Conservation (phyloP, 1,140 invertebrate genomes). For the Drosophila baimaii region DNA sequence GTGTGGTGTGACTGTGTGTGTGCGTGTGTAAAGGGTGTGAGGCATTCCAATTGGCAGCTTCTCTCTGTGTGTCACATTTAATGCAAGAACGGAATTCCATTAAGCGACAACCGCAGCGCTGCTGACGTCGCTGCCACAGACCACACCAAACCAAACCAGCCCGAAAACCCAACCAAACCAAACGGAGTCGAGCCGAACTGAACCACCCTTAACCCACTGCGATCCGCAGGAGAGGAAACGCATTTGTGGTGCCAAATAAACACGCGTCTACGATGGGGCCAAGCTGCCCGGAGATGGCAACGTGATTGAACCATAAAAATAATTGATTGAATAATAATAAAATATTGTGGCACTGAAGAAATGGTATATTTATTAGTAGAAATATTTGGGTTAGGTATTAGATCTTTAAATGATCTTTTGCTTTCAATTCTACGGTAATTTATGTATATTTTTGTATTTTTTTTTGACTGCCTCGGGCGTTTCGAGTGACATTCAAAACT, state of each 20-base stretch:
- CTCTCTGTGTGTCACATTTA: slow-evolving; percentile 79
- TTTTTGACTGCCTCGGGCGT: too few species aligned
- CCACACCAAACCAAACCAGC: slow-evolving; percentile 51
- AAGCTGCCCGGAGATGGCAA: slow-evolving; percentile 12
- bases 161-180: slow-evolving; percentile 25
- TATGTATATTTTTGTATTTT: too few species aligned
- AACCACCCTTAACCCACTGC: slow-evolving; percentile 30
- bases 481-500: too few species aligned
- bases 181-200: slow-evolving; percentile 26
- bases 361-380: background rate
- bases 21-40: slow-evolving; percentile 7
- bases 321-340: background rate
- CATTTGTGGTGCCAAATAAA: slow-evolving; percentile 81
- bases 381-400: background rate
- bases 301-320: slow-evolving; percentile 15
- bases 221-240: slow-evolving; percentile 63
- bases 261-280: slow-evolving; percentile 50
- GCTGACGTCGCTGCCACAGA: slow-evolving; percentile 64
- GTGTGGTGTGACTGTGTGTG: slow-evolving; percentile 13
- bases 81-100: slow-evolving; percentile 81
- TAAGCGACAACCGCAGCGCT: slow-evolving; percentile 78
- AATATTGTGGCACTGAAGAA: background rate
- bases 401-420: background rate
- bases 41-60: slow-evolving; percentile 80
- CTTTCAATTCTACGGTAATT: background rate